Evolutionary conservation across 2,113 vertebrate genomes (phyloP).

Genomic region (Nyctibius bracteatus): DNA sequence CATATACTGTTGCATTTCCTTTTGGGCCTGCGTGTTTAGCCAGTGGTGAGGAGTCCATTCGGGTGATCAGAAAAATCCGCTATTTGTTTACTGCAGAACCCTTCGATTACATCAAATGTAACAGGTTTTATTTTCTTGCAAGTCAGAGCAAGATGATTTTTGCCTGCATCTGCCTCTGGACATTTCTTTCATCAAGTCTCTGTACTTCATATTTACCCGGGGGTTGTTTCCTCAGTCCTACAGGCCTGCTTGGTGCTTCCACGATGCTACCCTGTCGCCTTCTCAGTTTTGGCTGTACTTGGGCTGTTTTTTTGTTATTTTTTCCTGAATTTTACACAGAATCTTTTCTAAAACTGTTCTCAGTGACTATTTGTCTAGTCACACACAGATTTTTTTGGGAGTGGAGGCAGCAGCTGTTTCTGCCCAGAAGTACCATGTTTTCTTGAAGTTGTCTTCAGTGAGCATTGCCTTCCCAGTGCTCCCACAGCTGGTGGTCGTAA

Average conservation of each 20-base stretch:
- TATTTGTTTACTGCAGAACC: background rate
- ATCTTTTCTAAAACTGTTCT: background rate
- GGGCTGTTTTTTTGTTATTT: rapidly evolving
- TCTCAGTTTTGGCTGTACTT: background rate
- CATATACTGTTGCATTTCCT: background rate
- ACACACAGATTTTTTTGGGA: background rate
- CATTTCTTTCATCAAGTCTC: background rate
- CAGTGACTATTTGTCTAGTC: background rate
- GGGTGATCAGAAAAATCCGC: background rate
- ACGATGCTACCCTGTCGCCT: background rate
- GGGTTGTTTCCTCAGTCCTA: background rate
- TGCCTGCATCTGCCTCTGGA: background rate
- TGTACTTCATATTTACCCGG: background rate
- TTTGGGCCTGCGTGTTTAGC: background rate
- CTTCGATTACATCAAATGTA: background rate
- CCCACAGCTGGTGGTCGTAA: background rate
- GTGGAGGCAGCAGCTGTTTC: background rate
- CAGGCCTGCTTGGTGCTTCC: background rate
- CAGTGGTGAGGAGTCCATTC: background rate
- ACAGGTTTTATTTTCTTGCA: background rate
- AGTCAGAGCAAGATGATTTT: background rate
- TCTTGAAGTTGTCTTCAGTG: background rate
- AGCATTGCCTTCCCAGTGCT: background rate
- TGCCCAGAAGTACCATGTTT: background rate
- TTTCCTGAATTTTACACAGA: background rate